phyloP scores from a whole-genome alignment of 2,797 vertebrate genomes.

The Garrulus glandarius region DNA sequence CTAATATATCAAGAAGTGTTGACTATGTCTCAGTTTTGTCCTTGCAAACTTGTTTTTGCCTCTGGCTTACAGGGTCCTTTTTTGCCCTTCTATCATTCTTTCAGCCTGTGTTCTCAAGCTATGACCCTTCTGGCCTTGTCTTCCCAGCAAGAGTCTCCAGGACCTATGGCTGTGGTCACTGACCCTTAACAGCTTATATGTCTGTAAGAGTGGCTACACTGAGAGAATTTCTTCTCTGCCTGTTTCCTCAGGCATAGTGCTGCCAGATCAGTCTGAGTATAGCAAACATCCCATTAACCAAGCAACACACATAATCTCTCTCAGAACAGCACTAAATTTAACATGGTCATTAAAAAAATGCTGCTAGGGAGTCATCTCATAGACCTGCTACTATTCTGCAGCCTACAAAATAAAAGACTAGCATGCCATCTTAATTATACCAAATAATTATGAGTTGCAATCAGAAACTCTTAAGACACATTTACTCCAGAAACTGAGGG shows the following conservation, averaged over 20 bases:
- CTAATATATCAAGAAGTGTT: neutral
- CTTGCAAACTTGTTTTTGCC: neutral
- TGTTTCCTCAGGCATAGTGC: neutral
- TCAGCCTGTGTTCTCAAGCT: neutral
- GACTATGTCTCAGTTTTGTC: neutral
- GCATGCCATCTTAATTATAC: neutral
- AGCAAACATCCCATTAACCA: slow-evolving; percentile 26
- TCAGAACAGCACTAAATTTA: slow-evolving; percentile 34
- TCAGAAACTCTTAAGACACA: slow-evolving; percentile 39
- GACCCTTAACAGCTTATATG: neutral
- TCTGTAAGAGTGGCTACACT: neutral
- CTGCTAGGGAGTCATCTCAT: slow-evolving; percentile 5
- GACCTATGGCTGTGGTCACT: neutral
- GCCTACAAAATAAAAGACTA: slow-evolving; percentile 27
- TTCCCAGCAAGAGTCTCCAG: neutral
- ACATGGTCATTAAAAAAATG: slow-evolving; percentile 26
- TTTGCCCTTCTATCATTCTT: neutral
- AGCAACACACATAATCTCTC: neutral
- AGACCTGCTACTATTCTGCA: neutral
- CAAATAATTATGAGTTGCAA: slow-evolving; percentile 6
- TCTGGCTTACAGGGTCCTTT: neutral
- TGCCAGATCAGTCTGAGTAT: neutral
- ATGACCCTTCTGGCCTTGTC: neutral
- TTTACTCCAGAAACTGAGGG: slow-evolving; percentile 26
- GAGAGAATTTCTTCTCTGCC: neutral